A percentile compares a stretch with the other conserved stretches of the same genome.
phyloP scores from a whole-genome alignment of 2,113 vertebrate species.

The Macroglossus sobrinus region DNA sequence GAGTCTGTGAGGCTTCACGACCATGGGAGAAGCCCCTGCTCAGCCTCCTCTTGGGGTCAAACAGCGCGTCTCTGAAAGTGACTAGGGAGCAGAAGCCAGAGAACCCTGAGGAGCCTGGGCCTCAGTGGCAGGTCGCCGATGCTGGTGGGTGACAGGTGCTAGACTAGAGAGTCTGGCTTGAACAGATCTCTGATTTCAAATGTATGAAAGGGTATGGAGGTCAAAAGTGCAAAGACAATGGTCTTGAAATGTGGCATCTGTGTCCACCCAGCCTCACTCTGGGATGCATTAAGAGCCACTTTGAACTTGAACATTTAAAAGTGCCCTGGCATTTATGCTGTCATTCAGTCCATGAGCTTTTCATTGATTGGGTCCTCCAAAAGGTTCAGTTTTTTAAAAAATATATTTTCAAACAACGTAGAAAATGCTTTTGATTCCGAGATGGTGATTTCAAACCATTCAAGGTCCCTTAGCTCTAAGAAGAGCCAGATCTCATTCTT shows the following conservation, averaged over 20 bases:
- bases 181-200: background rate
- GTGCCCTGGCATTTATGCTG: accelerated
- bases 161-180: too few relatives aligned
- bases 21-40: background rate
- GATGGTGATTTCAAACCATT: background rate
- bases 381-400: background rate
- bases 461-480: background rate
- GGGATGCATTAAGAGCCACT: too few relatives aligned
- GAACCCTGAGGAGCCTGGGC: background rate
- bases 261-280: background rate
- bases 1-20: background rate
- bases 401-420: background rate
- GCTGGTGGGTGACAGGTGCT: background rate
- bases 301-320: accelerated
- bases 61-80: background rate
- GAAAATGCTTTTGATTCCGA: background rate
- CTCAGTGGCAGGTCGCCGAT: background rate
- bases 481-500: background rate
- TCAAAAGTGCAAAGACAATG: background rate
- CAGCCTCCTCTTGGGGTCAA: accelerated
- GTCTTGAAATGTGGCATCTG: background rate
- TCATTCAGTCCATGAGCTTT: background rate
- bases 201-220: background rate
- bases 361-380: background rate
- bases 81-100: background rate